Percentiles rank a stretch among this genome's conserved stretches.
Evolutionary conservation across 1,140 invertebrate genomes (phyloP).

Genomic region (Platorchestia sp.): DNA sequence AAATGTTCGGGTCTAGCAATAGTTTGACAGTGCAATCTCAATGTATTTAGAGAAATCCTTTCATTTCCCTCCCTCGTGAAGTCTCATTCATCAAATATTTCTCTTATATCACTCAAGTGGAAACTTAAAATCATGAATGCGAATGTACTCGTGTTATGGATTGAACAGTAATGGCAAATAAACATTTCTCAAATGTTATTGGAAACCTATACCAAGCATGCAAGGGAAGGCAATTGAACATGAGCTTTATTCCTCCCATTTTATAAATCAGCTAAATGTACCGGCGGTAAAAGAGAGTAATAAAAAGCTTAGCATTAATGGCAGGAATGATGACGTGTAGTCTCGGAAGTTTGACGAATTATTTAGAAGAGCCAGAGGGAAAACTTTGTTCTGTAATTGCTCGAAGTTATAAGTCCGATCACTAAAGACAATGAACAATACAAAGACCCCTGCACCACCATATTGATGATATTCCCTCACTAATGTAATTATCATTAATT

Average conservation of each 20-base stretch:
- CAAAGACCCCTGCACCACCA: neutral
- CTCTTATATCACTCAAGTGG: too few species aligned
- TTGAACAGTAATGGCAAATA: too few species aligned
- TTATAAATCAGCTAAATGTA: neutral
- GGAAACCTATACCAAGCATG: neutral
- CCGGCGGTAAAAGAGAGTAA: neutral
- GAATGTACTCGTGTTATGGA: too few species aligned
- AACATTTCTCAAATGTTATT: too few species aligned
- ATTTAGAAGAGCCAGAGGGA: neutral
- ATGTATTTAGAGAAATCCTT: too few species aligned
- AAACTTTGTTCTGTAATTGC: neutral
- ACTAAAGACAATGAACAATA: neutral
- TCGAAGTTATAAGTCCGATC: neutral
- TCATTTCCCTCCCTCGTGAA: too few species aligned
- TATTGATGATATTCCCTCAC: neutral
- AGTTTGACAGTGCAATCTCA: too few species aligned
- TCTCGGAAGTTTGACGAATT: neutral
- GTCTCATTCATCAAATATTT: too few species aligned
- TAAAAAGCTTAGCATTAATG: neutral
- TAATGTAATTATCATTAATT: neutral
- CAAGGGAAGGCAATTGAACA: neutral
- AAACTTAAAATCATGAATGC: too few species aligned
- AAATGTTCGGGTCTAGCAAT: too few species aligned
- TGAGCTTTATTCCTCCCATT: neutral
- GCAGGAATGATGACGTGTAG: neutral